Conservation (phyloP, 2,797 vertebrate species). For the Telmatherina bonti region DNA sequence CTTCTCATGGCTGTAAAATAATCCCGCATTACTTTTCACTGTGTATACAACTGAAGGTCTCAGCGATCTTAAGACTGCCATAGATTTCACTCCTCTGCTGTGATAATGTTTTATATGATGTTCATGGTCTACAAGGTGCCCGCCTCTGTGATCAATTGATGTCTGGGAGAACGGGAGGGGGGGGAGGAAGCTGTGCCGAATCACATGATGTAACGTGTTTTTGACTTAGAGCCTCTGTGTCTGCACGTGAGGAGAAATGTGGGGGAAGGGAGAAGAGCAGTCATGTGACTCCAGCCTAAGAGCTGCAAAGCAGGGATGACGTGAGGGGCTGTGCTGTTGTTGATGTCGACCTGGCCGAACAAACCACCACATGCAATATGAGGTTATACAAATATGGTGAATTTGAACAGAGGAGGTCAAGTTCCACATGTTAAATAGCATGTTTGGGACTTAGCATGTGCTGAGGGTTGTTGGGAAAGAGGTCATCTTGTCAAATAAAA, state of each 20-base stretch:
- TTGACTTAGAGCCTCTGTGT: conserved; percentile 39
- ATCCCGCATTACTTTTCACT: not conserved
- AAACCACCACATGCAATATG: not conserved
- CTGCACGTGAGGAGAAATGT: conserved; percentile 61
- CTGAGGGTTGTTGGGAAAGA: not conserved
- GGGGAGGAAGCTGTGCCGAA: not conserved
- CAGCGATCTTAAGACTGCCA: not conserved
- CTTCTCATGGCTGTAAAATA: not conserved
- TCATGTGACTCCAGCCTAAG: conserved; percentile 60
- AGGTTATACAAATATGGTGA: not conserved
- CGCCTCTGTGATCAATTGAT: conserved; percentile 40
- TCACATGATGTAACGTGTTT: conserved; percentile 34
- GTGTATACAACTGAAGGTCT: not conserved
- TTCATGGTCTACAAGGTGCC: conserved; percentile 3
- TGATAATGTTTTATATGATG: conserved; percentile 10
- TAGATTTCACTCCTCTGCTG: not conserved
- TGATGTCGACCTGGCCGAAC: conserved; percentile 4
- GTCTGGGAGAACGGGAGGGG: not conserved
- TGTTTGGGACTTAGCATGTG: not conserved
- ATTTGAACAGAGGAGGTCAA: not conserved
- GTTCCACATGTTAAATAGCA: not conserved
- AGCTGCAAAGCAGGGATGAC: conserved; percentile 28
- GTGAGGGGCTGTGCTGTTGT: conserved; percentile 37
- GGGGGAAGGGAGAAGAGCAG: conserved; percentile 14
- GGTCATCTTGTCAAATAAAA: conserved; percentile 5